Evolutionary conservation across 2,113 vertebrate species (phyloP), one percentile per base, ranked within the genome.

Genomic region (Zootoca vivipara): DNA sequence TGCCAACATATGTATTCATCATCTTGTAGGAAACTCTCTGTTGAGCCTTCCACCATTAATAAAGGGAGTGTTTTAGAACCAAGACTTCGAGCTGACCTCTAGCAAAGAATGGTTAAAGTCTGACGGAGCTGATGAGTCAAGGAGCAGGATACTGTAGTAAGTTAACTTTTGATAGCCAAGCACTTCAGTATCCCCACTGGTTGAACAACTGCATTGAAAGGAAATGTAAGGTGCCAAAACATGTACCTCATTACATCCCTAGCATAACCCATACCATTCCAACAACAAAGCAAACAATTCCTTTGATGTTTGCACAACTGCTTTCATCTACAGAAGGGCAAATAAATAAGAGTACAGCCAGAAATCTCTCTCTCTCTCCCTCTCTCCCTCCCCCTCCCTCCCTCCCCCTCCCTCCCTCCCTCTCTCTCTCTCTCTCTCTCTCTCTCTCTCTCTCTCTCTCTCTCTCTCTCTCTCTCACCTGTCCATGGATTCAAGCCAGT

Each of bases 261-360:
- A 64, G 20, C 40, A 85, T 42, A 15, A 18, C 2, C 22, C 18
- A 82, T 33, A 38, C 65, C 42, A 26, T 22, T 56, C 3, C 40
- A 52, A 9, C 10, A 58, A 64, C 74, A 80, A 75, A 38, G 85
- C 74, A 89, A 93, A 93, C 82, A 95, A 77, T 90, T 94, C 91
- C 46, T 82, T 80, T 67, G 52, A 75, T 81, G 62, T 90, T 35
- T 85, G 20, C 42, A 42, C 65, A 90, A 73, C 40, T 26, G 74
- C 77, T 82, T 2, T 77, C 3, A 82, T 16, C 20, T 89, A 74
- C 9, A 52, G 52, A 92, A 91, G 52, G 85, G 38, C 73, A 35
- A 75, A 87, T 10, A 78, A 69, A 46, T 22, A 65, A 13, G 10
- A 10, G 46, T 52, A 70, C 18, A 78, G 42, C 28, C n/a, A 78